These are phyloP conservation scores for Rhinichthys klamathensis DNA, from an alignment of 2,113 vertebrate species.

Conservation along the genomic window DNA sequence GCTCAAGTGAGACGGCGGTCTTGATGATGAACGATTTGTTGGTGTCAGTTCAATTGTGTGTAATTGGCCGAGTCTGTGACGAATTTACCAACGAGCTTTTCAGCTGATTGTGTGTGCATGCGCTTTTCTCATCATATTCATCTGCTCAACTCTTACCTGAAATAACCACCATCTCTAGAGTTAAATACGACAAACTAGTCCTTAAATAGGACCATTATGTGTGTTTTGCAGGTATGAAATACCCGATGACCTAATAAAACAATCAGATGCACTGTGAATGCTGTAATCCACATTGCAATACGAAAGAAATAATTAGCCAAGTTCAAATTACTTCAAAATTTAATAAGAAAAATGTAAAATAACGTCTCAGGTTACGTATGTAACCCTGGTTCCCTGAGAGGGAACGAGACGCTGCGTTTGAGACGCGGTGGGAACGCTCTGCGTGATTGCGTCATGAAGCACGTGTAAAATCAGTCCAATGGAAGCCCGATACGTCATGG, in stretches of 20 bases:
- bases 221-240: background rate
- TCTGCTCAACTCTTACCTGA: background rate
- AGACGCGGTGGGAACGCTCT: no score
- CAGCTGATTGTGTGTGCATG: background rate
- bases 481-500: no score
- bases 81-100: background rate
- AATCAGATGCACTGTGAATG: background rate
- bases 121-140: background rate
- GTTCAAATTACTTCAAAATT: background rate
- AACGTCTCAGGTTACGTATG: no score
- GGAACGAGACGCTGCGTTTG: no score
- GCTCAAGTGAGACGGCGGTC: background rate
- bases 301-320: background rate
- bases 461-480: no score
- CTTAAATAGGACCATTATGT: background rate
- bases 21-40: constrained; percentile 4
- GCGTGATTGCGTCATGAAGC: no score
- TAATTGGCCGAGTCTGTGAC: background rate
- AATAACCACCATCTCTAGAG: background rate
- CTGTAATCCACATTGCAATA: background rate
- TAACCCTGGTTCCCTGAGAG: no score
- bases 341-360: background rate
- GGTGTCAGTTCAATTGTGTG: constrained; percentile 1
- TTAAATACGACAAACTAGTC: background rate
- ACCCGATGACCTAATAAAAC: no score